Evolutionary conservation across 2,113 vertebrate genomes (phyloP), one percentile per base, ranked within the genome.

Genomic region (Polypterus bichir): DNA sequence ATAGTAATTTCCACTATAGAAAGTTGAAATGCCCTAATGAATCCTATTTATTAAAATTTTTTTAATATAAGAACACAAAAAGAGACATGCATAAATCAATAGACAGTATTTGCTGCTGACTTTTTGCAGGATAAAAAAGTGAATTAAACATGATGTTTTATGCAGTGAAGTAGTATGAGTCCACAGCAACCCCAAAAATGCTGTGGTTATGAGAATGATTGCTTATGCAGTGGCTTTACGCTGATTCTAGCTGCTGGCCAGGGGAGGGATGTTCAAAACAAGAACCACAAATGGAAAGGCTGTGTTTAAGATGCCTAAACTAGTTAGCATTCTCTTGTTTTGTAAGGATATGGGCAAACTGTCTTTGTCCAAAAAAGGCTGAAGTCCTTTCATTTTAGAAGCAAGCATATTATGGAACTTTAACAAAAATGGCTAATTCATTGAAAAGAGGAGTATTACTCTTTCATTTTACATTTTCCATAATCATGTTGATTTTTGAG

Each of bases 201-300:
- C 57, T 60, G 67, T 46, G 60, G 62, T 59, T 64, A 59, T 74
- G 77, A 76, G 71, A 74, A 74, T 27, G 2, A 73, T 3, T 8
- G 68, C 73, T 68, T 68, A 68, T 56, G 69, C 72, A 58, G 4
- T 72, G 76, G 79, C 77, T 78, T 71, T 75, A 71, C 70, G 80
- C 71, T 79, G 76, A 77, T 73, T 78, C 79, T 77, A 81, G 76
- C 79, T 77, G 68, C 74, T 74, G 82, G 78, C 78, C 65, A 83
- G 76, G 76, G 75, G 68, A 69, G 71, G 63, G 70, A 73, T 68
- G 73, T 77, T 81, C 71, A 79, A 80, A 84, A 83, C 78, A 82
- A 76, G 74, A 77, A 80, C 76, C 77, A 72, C 74, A 76, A 79
- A 77, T 74, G 72, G 68, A 58, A 7, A 69, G 74, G 70, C 74